Base-by-base conservation (phyloP, 2,797 vertebrate genomes). In the Bryconaethiops microstoma region DNA sequence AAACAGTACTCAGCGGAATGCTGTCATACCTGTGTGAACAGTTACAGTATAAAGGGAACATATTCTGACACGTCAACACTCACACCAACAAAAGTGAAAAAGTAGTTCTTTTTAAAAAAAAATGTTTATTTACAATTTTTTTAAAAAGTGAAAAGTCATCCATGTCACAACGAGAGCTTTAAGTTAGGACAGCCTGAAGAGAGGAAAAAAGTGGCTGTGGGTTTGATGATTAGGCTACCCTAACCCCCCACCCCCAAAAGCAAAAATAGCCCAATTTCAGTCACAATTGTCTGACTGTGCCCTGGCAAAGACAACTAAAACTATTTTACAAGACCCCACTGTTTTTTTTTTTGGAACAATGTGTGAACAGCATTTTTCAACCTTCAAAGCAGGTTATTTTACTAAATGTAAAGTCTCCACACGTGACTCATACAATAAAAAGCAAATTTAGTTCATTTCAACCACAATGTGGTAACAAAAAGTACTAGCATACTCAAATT, bases 121-220 rank as follows among this genome's bases (percentile, higher is more conserved):
- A 79, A 83, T 3, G 63, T 87, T 85, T 87, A 87, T 87, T 87
- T 85, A 87, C 85, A 87, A 78, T 55, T n/a, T 2, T 40, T 39
- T 54, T 59, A 1, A n/a, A n/a, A n/a, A n/a, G 29, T 63, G 42
- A 76, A 79, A 75, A 29, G 63, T 79, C 16, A 74, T 52, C 57
- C 63, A 65, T 67, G 45, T 48, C 71, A 82, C 70, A 83, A 55
- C 82, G 21, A 69, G 10, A 76, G 6, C 23, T 25, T 50, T 67
- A 25, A 9, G 12, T 84, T 74, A 50, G n/a, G 35, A 76, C 35
- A 72, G 74, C 23, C 14, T 52, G 39, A 39, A 23, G 10, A 25
- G 8, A 21, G 55, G 40, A 50, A 64, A 40, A 63, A 79, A 16
- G 39, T 76, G 42, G 60, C 48, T 55, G 10, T 16, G 50, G 35